phyloP scores from a whole-genome alignment of 2,113 vertebrate species.

The Saguinus imperator region DNA sequence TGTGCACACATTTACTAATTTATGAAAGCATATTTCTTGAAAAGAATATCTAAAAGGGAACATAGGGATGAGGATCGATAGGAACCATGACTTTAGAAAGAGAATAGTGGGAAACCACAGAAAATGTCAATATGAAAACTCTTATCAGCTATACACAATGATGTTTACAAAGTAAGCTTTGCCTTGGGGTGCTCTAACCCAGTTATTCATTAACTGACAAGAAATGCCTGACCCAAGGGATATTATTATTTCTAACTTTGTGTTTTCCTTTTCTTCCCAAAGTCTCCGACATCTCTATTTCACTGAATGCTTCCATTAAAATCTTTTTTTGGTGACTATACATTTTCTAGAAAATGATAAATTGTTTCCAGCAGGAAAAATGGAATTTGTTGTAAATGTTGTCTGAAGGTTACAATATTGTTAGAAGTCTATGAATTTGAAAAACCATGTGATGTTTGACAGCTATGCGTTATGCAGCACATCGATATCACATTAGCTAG shows the following conservation, averaged over 20 bases:
- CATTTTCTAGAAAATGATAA: conserved; percentile 41
- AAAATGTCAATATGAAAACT: conserved; percentile 67
- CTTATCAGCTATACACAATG: background rate
- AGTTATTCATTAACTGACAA: conserved; percentile 54
- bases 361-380: conserved; percentile 29
- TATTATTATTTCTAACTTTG: conserved; percentile 39
- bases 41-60: conserved; percentile 64
- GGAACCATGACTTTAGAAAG: conserved; percentile 56
- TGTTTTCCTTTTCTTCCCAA: background rate
- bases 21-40: conserved; percentile 55
- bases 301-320: conserved; percentile 43
- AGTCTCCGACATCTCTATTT: conserved; percentile 36
- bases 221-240: conserved; percentile 43
- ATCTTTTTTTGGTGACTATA: background rate
- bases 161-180: conserved; percentile 50
- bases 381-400: conserved; percentile 58
- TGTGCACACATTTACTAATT: conserved; percentile 55
- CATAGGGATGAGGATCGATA: conserved; percentile 43
- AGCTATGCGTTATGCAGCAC: background rate
- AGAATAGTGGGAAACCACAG: conserved; percentile 53
- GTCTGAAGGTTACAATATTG: conserved; percentile 50
- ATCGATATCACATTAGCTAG: background rate
- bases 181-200: background rate
- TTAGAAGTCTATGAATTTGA: conserved; percentile 53
- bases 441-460: background rate